Percentiles rank a stretch among this genome's conserved stretches.
phyloP scores from a whole-genome alignment of 1,140 invertebrate species.

The Ylistrum balloti region DNA sequence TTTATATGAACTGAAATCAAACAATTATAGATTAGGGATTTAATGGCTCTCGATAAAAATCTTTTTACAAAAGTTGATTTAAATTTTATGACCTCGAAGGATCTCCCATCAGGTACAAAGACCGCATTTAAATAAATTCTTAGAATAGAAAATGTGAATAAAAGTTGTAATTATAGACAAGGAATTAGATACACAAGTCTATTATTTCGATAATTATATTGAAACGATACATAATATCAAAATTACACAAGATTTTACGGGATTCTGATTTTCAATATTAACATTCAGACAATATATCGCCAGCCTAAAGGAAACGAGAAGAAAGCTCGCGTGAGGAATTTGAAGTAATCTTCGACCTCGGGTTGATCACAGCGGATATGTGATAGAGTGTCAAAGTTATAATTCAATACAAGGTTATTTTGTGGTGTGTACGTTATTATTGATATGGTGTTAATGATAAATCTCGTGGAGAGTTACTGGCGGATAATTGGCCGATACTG shows the following conservation, averaged over 20 bases:
- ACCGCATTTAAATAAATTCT: background rate
- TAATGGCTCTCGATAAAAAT: background rate
- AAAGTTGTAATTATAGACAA: too few species aligned
- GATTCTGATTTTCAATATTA: constrained; percentile 10
- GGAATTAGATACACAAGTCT: too few species aligned
- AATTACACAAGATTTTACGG: background rate
- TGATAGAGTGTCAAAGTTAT: background rate
- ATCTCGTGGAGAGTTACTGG: too few species aligned
- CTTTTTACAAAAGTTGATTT: background rate
- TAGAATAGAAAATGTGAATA: background rate
- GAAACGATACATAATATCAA: background rate
- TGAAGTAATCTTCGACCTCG: background rate
- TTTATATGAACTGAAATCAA: background rate
- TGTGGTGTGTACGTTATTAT: background rate
- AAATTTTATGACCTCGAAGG: background rate
- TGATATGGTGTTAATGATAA: background rate
- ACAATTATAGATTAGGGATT: background rate
- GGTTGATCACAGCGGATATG: background rate
- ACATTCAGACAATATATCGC: background rate
- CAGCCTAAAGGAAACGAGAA: background rate
- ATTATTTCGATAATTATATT: background rate
- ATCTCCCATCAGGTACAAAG: background rate
- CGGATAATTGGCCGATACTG: background rate
- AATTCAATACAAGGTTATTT: background rate
- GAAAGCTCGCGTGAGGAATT: background rate